A percentile compares a stretch with the other conserved stretches of the same genome.
These are phyloP conservation scores for Nannoperca obscura DNA, from an alignment of 2,797 vertebrate genomes.

Conservation along the genomic window DNA sequence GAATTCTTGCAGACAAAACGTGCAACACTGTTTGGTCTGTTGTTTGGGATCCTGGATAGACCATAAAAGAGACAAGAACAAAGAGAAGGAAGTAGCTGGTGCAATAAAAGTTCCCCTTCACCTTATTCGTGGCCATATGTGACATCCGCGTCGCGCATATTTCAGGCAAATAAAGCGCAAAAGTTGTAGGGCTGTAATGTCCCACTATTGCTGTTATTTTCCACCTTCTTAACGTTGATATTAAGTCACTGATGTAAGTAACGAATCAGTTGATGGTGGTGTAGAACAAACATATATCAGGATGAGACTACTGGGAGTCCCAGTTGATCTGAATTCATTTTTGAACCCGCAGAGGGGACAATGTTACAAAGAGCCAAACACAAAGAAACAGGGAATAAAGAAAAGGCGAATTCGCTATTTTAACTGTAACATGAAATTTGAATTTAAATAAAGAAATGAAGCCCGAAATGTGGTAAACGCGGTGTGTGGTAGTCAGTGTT, in stretches of 20 bases:
- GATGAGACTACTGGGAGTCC: neutral
- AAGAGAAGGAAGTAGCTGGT: conserved; percentile 82
- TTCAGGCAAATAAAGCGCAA: conserved; percentile 60
- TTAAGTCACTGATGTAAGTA: neutral
- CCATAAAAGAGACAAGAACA: conserved; percentile 85
- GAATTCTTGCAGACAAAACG: conserved; percentile 70
- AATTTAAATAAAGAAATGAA: neutral
- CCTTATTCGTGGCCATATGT: conserved; percentile 80
- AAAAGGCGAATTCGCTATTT: neutral
- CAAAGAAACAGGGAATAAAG: neutral
- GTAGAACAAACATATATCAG: neutral
- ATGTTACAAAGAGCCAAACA: neutral
- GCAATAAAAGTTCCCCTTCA: conserved; percentile 82
- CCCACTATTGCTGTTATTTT: neutral
- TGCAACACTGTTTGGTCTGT: conserved; percentile 75
- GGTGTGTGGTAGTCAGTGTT: neutral
- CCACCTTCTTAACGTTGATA: neutral
- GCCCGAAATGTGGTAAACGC: neutral
- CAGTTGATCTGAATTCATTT: neutral
- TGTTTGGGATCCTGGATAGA: conserved; percentile 76
- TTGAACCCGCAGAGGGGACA: neutral
- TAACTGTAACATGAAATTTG: neutral
- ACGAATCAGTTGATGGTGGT: neutral
- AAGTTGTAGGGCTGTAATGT: conserved; percentile 38
- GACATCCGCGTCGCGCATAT: conserved; percentile 73